phyloP scores from a whole-genome alignment of 1,140 invertebrate genomes.

The Whitmania pigra region DNA sequence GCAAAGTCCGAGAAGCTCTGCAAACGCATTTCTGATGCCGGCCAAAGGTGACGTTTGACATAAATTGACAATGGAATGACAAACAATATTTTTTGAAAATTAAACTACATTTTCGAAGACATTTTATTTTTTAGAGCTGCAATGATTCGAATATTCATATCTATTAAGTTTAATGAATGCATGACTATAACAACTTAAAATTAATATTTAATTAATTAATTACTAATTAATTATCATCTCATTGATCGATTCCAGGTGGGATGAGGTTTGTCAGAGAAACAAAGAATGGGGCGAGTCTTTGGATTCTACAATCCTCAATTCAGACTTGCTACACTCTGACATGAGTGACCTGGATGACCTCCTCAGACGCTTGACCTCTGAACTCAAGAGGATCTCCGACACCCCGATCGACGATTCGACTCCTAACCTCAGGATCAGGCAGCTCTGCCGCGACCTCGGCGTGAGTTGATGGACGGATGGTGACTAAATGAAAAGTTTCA shows the following conservation, averaged over 20 bases:
- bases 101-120: too few relatives aligned
- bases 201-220: too few relatives aligned
- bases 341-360: neutral
- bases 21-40: slow-evolving; percentile 6
- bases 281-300: neutral
- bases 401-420: neutral
- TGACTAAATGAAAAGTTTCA: neutral
- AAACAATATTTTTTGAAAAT: too few relatives aligned
- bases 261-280: neutral
- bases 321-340: neutral
- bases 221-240: neutral
- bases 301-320: neutral
- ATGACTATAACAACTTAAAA: too few relatives aligned
- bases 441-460: neutral
- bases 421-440: neutral
- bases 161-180: too few relatives aligned
- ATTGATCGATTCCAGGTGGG: neutral
- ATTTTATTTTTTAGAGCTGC: too few relatives aligned
- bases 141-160: too few relatives aligned
- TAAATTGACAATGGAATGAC: too few relatives aligned
- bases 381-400: slow-evolving; percentile 1
- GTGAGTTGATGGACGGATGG: neutral
- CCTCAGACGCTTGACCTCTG: neutral
- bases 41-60: neutral
- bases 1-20: neutral